A percentile compares a stretch with the other conserved stretches of the same genome.
Evolutionary conservation across 2,113 vertebrate species (phyloP).

Genomic region (Synchiropus splendidus): DNA sequence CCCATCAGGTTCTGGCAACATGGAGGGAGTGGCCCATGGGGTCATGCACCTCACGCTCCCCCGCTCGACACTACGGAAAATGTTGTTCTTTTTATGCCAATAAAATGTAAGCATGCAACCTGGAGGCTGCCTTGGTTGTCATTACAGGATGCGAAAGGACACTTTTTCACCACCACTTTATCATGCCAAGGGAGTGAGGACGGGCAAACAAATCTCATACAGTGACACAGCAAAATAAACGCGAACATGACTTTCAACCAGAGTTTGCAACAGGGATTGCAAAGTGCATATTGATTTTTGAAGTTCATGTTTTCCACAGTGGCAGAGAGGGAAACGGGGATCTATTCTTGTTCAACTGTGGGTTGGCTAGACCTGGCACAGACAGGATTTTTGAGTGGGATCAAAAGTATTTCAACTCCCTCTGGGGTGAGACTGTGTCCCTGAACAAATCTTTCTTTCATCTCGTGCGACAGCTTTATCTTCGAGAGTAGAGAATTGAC

Average conservation of each 20-base stretch:
- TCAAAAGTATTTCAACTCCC: slow-evolving; percentile 46
- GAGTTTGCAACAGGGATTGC: slow-evolving; percentile 1
- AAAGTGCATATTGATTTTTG: slow-evolving; percentile 16
- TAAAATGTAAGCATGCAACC: no score
- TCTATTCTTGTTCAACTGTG: slow-evolving; percentile 45
- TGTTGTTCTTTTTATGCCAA: no score
- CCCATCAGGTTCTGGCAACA: no score
- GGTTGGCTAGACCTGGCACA: slow-evolving; percentile 32
- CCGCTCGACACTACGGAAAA: no score
- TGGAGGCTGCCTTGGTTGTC: no score
- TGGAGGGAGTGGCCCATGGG: no score
- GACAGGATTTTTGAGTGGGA: slow-evolving; percentile 42
- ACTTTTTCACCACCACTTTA: no score
- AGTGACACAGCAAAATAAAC: not conserved
- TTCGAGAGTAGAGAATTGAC: slow-evolving; percentile 17
- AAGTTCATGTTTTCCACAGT: slow-evolving; percentile 5
- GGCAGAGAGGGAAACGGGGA: slow-evolving; percentile 12
- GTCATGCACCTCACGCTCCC: no score
- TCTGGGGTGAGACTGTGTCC: slow-evolving; percentile 28
- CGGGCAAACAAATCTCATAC: no score
- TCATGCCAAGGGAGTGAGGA: no score
- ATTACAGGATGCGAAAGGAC: no score
- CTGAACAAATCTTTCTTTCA: slow-evolving; percentile 41
- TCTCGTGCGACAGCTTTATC: slow-evolving; percentile 28
- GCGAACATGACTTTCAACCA: not conserved